Percentiles rank a stretch among this genome's conserved stretches.
Evolutionary conservation across 2,797 vertebrate species (phyloP).

Genomic region (Pseudomugil gertrudae): DNA sequence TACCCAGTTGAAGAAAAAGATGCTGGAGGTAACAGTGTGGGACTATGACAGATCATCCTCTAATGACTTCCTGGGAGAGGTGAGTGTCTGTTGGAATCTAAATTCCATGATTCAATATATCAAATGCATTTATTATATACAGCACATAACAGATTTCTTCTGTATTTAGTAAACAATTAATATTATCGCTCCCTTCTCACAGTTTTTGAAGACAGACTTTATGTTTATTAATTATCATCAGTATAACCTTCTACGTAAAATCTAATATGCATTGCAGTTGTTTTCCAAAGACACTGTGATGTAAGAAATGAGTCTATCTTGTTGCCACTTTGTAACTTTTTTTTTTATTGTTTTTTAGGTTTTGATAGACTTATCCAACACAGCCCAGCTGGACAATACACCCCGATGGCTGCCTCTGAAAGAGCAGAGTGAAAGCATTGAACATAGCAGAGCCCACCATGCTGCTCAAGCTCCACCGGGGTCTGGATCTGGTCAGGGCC

Average conservation of each 20-base stretch:
- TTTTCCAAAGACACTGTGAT: background rate
- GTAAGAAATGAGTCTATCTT: background rate
- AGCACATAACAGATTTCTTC: conserved; percentile 13
- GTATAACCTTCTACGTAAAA: no score
- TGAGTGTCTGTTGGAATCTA: conserved; percentile 78
- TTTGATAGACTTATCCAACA: conserved; percentile 93
- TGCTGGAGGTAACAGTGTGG: conserved; percentile 98
- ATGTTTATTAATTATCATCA: background rate
- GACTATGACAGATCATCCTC: conserved; percentile 98
- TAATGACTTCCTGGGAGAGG: conserved; percentile 98
- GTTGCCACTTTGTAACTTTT: conserved; percentile 4
- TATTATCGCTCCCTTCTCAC: background rate
- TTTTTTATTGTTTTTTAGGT: conserved; percentile 80
- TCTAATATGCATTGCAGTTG: background rate
- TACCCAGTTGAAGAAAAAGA: conserved; percentile 96
- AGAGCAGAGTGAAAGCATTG: conserved; percentile 94
- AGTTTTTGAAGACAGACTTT: background rate
- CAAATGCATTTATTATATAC: conserved; percentile 24
- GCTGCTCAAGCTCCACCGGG: conserved; percentile 82
- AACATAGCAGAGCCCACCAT: conserved; percentile 89
- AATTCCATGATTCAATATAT: conserved; percentile 33
- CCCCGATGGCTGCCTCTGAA: conserved; percentile 94
- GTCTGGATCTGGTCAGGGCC: conserved; percentile 70
- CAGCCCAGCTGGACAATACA: conserved; percentile 92
- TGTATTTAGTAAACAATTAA: background rate